phyloP scores from a whole-genome alignment of 2,113 vertebrate species.

The Oryzias woworae region DNA sequence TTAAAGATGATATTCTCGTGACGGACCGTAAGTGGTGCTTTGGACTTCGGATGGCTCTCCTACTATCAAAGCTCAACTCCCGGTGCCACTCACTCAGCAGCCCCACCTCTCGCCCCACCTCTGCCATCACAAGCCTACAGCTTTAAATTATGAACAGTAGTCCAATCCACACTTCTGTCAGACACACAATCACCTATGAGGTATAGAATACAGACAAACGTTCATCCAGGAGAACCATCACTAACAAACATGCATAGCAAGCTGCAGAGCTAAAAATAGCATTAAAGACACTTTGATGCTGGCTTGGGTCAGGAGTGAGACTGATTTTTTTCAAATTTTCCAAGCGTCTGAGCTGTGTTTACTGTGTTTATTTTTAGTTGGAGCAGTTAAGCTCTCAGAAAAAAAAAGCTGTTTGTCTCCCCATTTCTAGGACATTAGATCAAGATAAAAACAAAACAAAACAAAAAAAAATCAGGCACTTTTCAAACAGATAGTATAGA shows the following conservation, averaged over 20 bases:
- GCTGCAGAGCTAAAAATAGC: conserved; percentile 24
- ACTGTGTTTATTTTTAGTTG: conserved; percentile 25
- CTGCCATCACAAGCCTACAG: neutral
- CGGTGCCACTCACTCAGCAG: conserved; percentile 29
- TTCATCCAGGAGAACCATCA: conserved; percentile 23
- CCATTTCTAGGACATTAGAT: too few relatives aligned
- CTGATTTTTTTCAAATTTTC: conserved; percentile 6
- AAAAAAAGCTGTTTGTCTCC: too few relatives aligned
- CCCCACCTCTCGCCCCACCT: conserved; percentile 2
- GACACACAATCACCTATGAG: neutral
- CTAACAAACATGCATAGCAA: conserved; percentile 7
- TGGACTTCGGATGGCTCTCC: conserved; percentile 43
- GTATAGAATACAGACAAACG: neutral
- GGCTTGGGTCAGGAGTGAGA: conserved; percentile 17
- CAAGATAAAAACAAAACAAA: too few relatives aligned
- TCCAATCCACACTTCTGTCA: neutral
- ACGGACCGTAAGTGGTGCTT: conserved; percentile 67
- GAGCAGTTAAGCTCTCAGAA: too few relatives aligned
- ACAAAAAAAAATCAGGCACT: too few relatives aligned
- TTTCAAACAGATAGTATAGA: too few relatives aligned
- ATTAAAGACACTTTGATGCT: conserved; percentile 36
- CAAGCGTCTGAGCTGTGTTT: conserved; percentile 19
- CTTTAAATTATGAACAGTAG: too few relatives aligned
- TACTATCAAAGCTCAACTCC: conserved; percentile 68
- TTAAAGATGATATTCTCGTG: conserved; percentile 73